These are phyloP conservation scores for Drosophila kepulauana DNA, from an alignment of 1,140 invertebrate genomes.

Conservation along the genomic window DNA sequence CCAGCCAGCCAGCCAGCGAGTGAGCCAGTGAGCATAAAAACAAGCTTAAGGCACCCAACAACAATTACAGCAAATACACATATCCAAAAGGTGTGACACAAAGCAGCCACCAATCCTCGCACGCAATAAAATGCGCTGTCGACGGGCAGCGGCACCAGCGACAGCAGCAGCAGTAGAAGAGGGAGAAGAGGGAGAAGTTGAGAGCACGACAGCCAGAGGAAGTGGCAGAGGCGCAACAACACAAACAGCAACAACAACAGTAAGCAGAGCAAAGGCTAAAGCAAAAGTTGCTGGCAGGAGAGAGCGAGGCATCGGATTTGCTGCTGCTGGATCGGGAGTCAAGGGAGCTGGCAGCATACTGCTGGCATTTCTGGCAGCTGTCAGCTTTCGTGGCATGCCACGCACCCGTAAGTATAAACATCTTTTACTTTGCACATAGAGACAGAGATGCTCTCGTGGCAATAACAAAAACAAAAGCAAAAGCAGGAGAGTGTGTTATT, in stretches of 20 bases:
- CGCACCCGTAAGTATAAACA: constrained; percentile 76
- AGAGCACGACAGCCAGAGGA: background rate
- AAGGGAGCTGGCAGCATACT: constrained; percentile 60
- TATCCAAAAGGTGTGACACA: constrained; percentile 63
- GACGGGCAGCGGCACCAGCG: constrained; percentile 34
- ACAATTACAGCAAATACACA: constrained; percentile 35
- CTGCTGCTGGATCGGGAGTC: constrained; percentile 27
- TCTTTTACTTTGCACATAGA: constrained; percentile 57
- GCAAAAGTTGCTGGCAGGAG: constrained; percentile 31
- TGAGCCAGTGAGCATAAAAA: constrained; percentile 32
- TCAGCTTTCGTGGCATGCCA: constrained; percentile 74
- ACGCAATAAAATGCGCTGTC: constrained; percentile 76
- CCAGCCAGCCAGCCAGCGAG: no score
- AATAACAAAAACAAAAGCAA: background rate
- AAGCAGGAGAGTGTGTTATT: constrained; percentile 4
- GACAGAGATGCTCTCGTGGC: background rate
- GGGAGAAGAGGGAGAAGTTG: background rate
- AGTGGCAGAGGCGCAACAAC: constrained; percentile 5
- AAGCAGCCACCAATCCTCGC: constrained; percentile 64
- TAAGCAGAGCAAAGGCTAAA: constrained; percentile 5
- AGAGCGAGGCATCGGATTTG: constrained; percentile 30
- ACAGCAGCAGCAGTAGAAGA: constrained; percentile 26
- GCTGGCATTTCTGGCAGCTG: constrained; percentile 80
- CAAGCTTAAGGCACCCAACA: constrained; percentile 39
- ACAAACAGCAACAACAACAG: background rate